These are phyloP conservation scores for Acanthopleura granulata DNA, from an alignment of 2,888 invertebrate genomes.

Conservation along the genomic window DNA sequence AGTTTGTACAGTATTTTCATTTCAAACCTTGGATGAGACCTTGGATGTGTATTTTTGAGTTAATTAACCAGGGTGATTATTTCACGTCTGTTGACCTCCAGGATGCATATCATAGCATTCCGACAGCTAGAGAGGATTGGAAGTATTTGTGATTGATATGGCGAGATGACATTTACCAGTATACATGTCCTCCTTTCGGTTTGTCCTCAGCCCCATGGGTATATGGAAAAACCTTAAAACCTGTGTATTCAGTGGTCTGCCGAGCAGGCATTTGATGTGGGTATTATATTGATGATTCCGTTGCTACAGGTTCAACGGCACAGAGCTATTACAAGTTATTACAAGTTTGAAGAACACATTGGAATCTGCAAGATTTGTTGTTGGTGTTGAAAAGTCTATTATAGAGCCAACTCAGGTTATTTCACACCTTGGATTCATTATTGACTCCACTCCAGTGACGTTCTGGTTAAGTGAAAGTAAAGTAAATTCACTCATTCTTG, in stretches of 20 bases:
- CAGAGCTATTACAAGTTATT: too few species aligned
- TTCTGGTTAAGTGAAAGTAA: too few species aligned
- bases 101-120: slow-evolving; percentile 16
- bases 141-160: slow-evolving; percentile 9
- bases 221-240: slow-evolving; percentile 32
- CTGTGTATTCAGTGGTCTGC: slow-evolving; percentile 31
- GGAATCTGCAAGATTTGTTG: neutral
- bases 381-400: slow-evolving; percentile 6
- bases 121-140: neutral
- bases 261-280: slow-evolving; percentile 23
- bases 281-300: slow-evolving; percentile 38
- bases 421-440: slow-evolving; percentile 10
- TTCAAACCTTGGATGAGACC: too few species aligned
- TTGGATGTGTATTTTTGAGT: slow-evolving; percentile 9
- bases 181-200: too few species aligned
- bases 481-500: too few species aligned
- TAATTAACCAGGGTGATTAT: neutral
- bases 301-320: too few species aligned
- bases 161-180: neutral
- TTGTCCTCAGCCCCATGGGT: slow-evolving; percentile 28
- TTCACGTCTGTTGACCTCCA: slow-evolving; percentile 13
- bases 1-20: too few species aligned
- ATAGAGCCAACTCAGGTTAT: neutral
- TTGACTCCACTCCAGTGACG: neutral
- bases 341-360: too few species aligned